A percentile compares a stretch with the other conserved stretches of the same genome.
phyloP scores from a whole-genome alignment of 2,113 vertebrate species.

The Prietella phreatophila region DNA sequence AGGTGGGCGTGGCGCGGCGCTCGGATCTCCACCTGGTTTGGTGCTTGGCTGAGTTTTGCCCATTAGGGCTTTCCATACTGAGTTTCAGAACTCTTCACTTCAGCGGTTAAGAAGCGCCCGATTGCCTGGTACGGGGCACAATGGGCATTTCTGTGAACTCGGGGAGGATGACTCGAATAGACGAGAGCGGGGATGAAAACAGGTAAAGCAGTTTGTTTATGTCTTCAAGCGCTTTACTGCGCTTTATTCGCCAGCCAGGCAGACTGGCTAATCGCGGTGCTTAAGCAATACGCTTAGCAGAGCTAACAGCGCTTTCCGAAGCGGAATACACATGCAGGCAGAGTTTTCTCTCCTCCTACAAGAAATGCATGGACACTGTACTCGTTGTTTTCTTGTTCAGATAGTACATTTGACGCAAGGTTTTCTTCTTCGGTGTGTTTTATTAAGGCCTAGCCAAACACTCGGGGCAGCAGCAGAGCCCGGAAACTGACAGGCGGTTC shows the following conservation, averaged over 20 bases:
- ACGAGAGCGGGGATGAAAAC: background rate
- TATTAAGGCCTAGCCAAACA: conserved; percentile 71
- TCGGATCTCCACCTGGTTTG: conserved; percentile 5
- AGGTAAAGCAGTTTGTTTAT: background rate
- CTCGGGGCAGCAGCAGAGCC: conserved; percentile 52
- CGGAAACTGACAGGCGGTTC: conserved; percentile 50
- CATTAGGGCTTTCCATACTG: conserved; percentile 27
- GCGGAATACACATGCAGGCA: background rate
- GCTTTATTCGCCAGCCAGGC: too few species aligned
- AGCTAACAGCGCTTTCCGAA: background rate
- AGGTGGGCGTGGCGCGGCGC: conserved; percentile 3
- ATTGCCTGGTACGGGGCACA: conserved; percentile 5
- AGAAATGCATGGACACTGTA: fast-evolving
- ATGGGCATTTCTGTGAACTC: background rate
- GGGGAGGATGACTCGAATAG: background rate
- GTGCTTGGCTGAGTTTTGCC: background rate
- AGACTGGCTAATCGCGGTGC: conserved; percentile 1
- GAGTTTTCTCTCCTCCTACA: background rate
- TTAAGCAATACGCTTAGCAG: background rate
- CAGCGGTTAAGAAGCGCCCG: background rate
- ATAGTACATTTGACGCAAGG: conserved; percentile 54
- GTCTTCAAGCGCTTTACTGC: background rate
- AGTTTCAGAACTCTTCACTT: conserved; percentile 17
- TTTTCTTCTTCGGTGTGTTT: conserved; percentile 69
- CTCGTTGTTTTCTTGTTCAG: background rate